A percentile compares a stretch with the other conserved stretches of the same genome.
These are phyloP conservation scores for Beroe ovata DNA, from an alignment of 37 sponge, comb jelly and placozoan species.

Conservation along the genomic window DNA sequence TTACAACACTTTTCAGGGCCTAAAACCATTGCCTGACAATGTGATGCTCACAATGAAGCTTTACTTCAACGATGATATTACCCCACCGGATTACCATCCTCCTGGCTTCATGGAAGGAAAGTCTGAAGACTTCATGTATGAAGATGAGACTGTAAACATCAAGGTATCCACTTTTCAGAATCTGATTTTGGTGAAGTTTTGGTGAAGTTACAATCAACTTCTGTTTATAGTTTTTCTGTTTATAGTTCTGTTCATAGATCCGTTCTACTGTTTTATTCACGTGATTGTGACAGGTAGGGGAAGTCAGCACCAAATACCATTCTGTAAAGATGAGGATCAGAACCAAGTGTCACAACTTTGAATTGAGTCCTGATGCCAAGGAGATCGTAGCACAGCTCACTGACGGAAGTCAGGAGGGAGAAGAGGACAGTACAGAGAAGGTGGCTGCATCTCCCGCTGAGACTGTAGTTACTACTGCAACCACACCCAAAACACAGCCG, in stretches of 20 bases:
- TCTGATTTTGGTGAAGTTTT: too few species aligned
- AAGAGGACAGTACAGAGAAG: not conserved
- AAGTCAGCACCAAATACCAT: slow-evolving; percentile 36
- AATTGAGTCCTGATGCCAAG: slow-evolving; percentile 55
- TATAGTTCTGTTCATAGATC: too few species aligned
- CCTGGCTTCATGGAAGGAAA: slow-evolving; percentile 74
- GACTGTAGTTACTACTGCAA: not conserved
- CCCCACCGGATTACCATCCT: slow-evolving; percentile 86
- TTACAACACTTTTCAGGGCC: slow-evolving; percentile 67
- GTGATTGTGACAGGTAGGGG: slow-evolving; percentile 41
- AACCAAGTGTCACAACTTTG: slow-evolving; percentile 76
- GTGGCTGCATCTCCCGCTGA: slow-evolving; percentile 5
- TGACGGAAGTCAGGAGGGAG: slow-evolving; percentile 30
- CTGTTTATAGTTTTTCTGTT: too few species aligned
- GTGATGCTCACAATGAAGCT: slow-evolving; percentile 96
- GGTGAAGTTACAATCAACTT: too few species aligned
- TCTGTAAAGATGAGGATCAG: slow-evolving; percentile 82
- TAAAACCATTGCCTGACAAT: slow-evolving; percentile 84
- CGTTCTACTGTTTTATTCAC: not conserved
- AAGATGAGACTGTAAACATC: slow-evolving; percentile 50
- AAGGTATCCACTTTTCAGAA: too few species aligned
- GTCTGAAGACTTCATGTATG: slow-evolving; percentile 24
- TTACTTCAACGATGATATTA: slow-evolving; percentile 80
- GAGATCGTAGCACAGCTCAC: slow-evolving; percentile 47
- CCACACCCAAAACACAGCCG: slow-evolving; percentile 23